Evolutionary conservation across 2,888 invertebrate species (phyloP).

Genomic region (Physocephala rufipes): DNA sequence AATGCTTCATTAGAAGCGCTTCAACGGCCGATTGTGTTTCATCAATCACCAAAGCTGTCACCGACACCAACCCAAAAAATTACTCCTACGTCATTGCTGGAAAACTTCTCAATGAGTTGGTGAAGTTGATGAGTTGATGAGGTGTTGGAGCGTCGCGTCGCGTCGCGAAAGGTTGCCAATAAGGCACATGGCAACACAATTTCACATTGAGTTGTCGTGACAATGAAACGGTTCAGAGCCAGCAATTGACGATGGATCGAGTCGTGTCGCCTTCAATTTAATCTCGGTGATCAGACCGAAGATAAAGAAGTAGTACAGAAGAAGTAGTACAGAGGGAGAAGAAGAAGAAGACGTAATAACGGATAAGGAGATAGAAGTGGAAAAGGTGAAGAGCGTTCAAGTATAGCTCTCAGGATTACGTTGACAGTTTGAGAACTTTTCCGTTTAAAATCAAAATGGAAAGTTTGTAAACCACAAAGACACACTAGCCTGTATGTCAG

Average conservation of each 20-base stretch:
- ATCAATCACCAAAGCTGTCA: slow-evolving; percentile 49
- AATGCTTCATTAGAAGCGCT: slow-evolving; percentile 42
- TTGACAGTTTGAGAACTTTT: slow-evolving; percentile 43
- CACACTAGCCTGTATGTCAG: not conserved
- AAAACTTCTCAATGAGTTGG: slow-evolving; percentile 43
- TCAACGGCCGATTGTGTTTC: slow-evolving; percentile 42
- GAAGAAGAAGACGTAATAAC: too few species aligned
- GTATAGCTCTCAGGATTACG: not conserved
- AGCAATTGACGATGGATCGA: not conserved
- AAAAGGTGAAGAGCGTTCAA: slow-evolving; percentile 1
- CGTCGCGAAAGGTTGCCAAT: slow-evolving; percentile 45
- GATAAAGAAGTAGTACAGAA: slow-evolving; percentile 30
- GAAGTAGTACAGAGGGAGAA: not conserved
- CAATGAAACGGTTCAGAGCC: not conserved
- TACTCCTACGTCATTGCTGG: not conserved
- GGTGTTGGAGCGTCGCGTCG: slow-evolving; percentile 50
- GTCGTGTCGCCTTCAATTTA: not conserved
- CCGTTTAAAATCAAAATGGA: slow-evolving; percentile 46
- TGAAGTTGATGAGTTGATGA: slow-evolving; percentile 50
- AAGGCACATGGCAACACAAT: too few species aligned
- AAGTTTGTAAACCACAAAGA: not conserved
- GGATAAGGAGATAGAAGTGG: not conserved
- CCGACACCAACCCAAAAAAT: not conserved
- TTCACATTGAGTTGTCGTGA: too few species aligned
- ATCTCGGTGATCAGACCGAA: not conserved